Percentiles rank a stretch among this genome's conserved stretches.
phyloP scores from a whole-genome alignment of 2,888 invertebrate genomes.

The Orchestes rusci region DNA sequence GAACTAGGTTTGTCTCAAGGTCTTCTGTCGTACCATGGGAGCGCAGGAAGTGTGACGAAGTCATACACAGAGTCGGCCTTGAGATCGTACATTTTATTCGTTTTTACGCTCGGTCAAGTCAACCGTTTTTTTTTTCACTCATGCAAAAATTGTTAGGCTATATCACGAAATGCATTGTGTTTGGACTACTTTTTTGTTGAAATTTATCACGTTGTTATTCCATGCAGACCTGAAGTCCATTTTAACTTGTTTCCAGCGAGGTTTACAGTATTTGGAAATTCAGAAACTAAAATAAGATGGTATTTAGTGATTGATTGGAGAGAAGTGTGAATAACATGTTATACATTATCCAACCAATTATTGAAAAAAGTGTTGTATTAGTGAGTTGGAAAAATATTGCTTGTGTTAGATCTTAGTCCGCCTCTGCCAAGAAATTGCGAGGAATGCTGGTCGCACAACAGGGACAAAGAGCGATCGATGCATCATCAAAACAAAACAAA shows the following conservation, averaged over 20 bases:
- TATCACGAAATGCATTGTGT: too few species aligned
- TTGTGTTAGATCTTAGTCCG: too few species aligned
- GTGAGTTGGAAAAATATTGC: too few species aligned
- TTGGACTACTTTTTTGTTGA: not conserved
- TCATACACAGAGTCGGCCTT: constrained; percentile 23
- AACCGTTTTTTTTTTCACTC: not conserved
- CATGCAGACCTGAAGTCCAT: not conserved
- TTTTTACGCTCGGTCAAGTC: constrained; percentile 3
- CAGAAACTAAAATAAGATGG: too few species aligned
- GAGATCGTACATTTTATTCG: constrained; percentile 15
- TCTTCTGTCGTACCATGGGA: constrained; percentile 38
- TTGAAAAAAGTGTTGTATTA: too few species aligned
- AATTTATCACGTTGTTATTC: constrained; percentile 3
- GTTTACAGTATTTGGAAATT: too few species aligned
- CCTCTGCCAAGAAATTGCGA: constrained; percentile 13
- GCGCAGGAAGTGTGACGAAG: constrained; percentile 37
- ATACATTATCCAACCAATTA: too few species aligned
- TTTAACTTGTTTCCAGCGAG: not conserved
- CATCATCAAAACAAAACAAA: constrained; percentile 20
- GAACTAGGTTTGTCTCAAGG: constrained; percentile 47
- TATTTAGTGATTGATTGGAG: too few species aligned
- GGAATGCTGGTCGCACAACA: constrained; percentile 11
- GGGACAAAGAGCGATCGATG: constrained; percentile 20
- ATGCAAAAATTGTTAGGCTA: too few species aligned
- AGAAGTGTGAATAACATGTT: too few species aligned